Evolutionary conservation across 2,888 invertebrate species (phyloP).

Genomic region (Eumacrocentrus americanus): DNA sequence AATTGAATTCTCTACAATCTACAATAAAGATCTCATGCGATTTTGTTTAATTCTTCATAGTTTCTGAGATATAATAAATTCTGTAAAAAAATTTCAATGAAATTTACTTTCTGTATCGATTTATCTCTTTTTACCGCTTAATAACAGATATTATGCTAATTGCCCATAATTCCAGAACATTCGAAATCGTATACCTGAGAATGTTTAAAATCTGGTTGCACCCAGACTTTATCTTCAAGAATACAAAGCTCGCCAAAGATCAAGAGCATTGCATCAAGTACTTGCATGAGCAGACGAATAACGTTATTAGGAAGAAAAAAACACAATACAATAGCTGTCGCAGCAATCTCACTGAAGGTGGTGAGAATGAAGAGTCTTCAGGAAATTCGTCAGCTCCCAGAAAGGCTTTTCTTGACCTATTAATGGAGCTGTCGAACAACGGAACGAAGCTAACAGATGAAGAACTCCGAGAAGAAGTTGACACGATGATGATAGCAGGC

Average conservation of each 20-base stretch:
- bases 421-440: conserved; percentile 64
- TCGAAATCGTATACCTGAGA: conserved; percentile 62
- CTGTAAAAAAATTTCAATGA: too few relatives aligned
- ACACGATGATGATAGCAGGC: conserved; percentile 65
- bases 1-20: too few relatives aligned
- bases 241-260: conserved; percentile 64
- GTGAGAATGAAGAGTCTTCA: neutral
- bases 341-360: too few relatives aligned
- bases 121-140: too few relatives aligned
- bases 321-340: too few relatives aligned
- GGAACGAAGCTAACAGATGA: conserved; percentile 64
- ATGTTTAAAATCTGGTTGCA: conserved; percentile 68
- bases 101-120: too few relatives aligned
- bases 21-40: too few relatives aligned
- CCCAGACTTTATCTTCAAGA: conserved; percentile 67
- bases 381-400: conserved; percentile 33
- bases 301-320: too few relatives aligned
- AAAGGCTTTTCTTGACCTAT: conserved; percentile 63
- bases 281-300: conserved; percentile 68
- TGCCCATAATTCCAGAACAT: too few relatives aligned
- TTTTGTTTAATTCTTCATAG: too few relatives aligned
- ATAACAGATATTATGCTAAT: too few relatives aligned
- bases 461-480: conserved; percentile 67
- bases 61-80: too few relatives aligned
- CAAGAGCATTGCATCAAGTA: conserved; percentile 65